Evolutionary conservation across 1,140 invertebrate genomes (phyloP).

Genomic region (Bombyx mandarina): DNA sequence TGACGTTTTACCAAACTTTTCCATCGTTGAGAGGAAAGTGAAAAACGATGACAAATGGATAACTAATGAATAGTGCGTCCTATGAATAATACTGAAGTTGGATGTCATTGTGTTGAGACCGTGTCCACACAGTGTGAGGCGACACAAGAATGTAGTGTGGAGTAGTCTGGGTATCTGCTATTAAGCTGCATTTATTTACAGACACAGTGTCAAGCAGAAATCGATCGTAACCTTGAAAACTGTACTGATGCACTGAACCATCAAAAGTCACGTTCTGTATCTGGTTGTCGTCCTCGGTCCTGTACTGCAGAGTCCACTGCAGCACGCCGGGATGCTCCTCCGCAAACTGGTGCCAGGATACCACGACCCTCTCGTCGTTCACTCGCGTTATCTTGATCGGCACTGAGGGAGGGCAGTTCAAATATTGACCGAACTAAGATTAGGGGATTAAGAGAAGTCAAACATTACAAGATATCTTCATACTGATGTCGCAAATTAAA

Average conservation of each 20-base stretch:
- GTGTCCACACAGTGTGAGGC: too few species aligned
- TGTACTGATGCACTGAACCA: slow-evolving; percentile 28
- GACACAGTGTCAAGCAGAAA: too few species aligned
- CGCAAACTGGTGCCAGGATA: slow-evolving; percentile 49
- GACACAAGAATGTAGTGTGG: not conserved
- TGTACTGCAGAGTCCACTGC: slow-evolving; percentile 54
- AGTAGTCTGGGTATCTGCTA: not conserved
- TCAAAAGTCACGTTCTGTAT: slow-evolving; percentile 34
- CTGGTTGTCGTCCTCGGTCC: slow-evolving; percentile 15
- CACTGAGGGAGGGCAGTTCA: slow-evolving; percentile 23
- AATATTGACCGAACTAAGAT: not conserved
- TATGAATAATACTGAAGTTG: too few species aligned
- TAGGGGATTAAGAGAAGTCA: too few species aligned
- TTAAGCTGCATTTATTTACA: too few species aligned
- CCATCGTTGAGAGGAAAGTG: too few species aligned
- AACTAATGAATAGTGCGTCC: too few species aligned
- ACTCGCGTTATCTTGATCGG: slow-evolving; percentile 34
- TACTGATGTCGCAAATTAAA: too few species aligned
- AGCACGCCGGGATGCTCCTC: slow-evolving; percentile 31
- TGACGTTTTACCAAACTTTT: too few species aligned
- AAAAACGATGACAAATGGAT: too few species aligned
- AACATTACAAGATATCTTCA: too few species aligned
- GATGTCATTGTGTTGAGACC: too few species aligned
- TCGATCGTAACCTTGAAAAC: slow-evolving; percentile 23
- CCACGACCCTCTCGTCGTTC: slow-evolving; percentile 24